A percentile compares a stretch with the other conserved stretches of the same genome.
phyloP scores from a whole-genome alignment of 1,140 invertebrate genomes.

The Drosophila orosa region DNA sequence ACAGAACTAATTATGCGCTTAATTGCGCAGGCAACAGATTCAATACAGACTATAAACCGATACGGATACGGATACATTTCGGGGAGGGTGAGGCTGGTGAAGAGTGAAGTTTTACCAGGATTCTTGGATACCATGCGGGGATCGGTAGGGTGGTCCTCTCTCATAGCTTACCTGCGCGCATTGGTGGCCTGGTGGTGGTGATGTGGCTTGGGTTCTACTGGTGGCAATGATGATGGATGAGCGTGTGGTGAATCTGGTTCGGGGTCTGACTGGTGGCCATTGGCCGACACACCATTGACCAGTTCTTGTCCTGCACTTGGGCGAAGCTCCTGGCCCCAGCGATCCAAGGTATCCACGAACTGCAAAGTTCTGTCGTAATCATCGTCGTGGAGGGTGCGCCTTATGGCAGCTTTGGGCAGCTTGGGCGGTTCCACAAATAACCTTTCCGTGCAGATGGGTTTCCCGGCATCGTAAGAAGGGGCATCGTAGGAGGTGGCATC shows the following conservation, averaged over 20 bases:
- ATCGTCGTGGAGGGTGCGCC: slow-evolving; percentile 10
- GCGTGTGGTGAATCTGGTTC: slow-evolving; percentile 12
- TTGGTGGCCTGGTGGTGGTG: slow-evolving; percentile 65
- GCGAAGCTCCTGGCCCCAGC: slow-evolving; percentile 54
- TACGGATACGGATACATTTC: slow-evolving; percentile 3
- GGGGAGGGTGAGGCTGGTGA: not conserved
- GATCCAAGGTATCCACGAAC: slow-evolving; percentile 40
- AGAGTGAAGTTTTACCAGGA: slow-evolving; percentile 1
- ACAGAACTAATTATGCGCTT: slow-evolving; percentile 52
- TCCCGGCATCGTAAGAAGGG: slow-evolving; percentile 6
- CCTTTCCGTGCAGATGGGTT: slow-evolving; percentile 38
- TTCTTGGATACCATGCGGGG: slow-evolving; percentile 13
- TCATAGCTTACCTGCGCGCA: slow-evolving; percentile 69
- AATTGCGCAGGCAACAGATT: slow-evolving; percentile 43
- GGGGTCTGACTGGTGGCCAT: slow-evolving; percentile 47
- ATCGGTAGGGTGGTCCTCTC: not conserved
- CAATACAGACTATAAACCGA: slow-evolving; percentile 1
- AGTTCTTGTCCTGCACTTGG: slow-evolving; percentile 17
- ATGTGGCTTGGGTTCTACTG: slow-evolving; percentile 47
- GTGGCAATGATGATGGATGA: slow-evolving; percentile 46
- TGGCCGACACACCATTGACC: slow-evolving; percentile 44
- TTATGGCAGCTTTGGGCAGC: slow-evolving; percentile 18
- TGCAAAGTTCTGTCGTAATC: slow-evolving; percentile 8
- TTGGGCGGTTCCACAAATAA: slow-evolving; percentile 55
- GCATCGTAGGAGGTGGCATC: slow-evolving; percentile 5